Evolutionary conservation across 2,113 vertebrate genomes (phyloP).

Genomic region (Carassius gibelio): DNA sequence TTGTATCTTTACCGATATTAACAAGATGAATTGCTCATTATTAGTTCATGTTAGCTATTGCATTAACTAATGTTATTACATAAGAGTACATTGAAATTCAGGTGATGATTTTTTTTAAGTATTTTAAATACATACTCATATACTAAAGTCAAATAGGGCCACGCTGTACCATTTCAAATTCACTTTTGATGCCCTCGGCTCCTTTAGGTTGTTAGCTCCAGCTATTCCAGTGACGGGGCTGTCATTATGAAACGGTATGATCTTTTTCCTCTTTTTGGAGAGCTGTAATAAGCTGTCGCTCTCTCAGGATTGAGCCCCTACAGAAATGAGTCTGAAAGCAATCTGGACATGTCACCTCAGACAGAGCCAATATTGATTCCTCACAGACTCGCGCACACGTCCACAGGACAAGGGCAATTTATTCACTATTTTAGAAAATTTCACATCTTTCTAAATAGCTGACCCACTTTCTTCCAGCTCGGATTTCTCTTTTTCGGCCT

Average conservation of each 20-base stretch:
- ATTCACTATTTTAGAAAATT: conserved; percentile 70
- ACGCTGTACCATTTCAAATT: background rate
- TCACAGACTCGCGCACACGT: conserved; percentile 65
- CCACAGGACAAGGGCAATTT: conserved; percentile 71
- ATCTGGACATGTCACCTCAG: conserved; percentile 74
- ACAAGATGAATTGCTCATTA: background rate
- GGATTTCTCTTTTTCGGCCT: conserved; percentile 16
- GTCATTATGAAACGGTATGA: conserved; percentile 62
- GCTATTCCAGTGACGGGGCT: conserved; percentile 62
- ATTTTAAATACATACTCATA: background rate
- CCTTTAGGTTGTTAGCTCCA: background rate
- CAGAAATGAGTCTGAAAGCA: conserved; percentile 77
- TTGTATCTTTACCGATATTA: background rate
- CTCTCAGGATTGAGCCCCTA: conserved; percentile 61
- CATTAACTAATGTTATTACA: too few relatives aligned
- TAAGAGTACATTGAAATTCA: background rate
- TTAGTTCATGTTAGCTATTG: too few relatives aligned
- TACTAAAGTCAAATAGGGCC: conserved; percentile 3
- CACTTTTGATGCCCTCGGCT: background rate
- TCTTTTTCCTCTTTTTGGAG: conserved; percentile 64
- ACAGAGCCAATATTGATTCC: conserved; percentile 76
- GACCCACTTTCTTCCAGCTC: conserved; percentile 70
- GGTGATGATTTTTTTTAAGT: background rate
- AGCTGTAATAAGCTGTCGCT: conserved; percentile 69
- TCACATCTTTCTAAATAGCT: conserved; percentile 75